These are phyloP conservation scores for Poecilus cupreus DNA, from an alignment of 2,888 invertebrate genomes.

Conservation along the genomic window DNA sequence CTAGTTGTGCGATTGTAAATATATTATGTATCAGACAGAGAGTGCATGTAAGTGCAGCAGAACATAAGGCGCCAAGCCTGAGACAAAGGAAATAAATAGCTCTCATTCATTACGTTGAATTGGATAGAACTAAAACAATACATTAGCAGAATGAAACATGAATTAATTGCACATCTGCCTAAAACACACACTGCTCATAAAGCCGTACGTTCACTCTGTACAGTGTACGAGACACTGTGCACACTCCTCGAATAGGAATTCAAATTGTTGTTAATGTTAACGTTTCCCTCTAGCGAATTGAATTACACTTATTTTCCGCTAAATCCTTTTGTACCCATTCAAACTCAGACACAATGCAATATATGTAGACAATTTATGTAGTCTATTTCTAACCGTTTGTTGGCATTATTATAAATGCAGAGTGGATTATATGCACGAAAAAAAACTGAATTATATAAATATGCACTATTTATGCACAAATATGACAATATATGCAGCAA, in stretches of 20 bases:
- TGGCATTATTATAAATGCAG: no score
- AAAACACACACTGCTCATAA: conserved; percentile 15
- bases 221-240: no score
- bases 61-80: conserved; percentile 5
- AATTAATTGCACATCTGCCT: conserved; percentile 49
- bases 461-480: no score
- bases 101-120: conserved; percentile 51
- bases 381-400: no score
- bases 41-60: neutral
- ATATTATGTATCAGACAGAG: neutral
- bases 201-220: neutral
- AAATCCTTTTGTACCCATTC: neutral
- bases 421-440: no score
- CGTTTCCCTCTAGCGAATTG: conserved; percentile 1
- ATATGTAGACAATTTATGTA: no score
- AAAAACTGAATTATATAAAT: no score
- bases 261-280: conserved; percentile 33
- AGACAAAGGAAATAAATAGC: conserved; percentile 56
- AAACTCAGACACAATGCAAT: no score
- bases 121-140: conserved; percentile 53
- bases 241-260: neutral
- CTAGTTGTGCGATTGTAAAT: no score
- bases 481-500: no score
- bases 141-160: conserved; percentile 51
- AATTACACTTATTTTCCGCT: conserved; percentile 27